phyloP scores from a whole-genome alignment of 35 echinoderm and acorn worm species.

The Chiridota heheva region DNA sequence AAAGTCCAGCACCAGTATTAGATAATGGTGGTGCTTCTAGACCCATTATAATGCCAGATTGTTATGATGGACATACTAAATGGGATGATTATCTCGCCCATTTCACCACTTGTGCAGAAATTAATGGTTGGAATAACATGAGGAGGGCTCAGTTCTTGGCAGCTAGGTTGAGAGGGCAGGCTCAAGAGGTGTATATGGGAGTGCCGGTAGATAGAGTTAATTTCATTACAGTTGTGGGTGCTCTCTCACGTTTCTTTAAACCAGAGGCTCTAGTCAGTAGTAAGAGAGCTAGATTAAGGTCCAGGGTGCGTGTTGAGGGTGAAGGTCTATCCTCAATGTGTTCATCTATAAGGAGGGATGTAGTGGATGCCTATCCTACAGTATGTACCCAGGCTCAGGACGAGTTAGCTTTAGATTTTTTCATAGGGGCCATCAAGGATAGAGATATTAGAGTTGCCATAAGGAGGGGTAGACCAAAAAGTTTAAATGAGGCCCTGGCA shows the following conservation, averaged over 20 bases:
- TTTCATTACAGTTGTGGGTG: conserved; percentile 5
- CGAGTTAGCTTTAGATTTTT: conserved; percentile 34
- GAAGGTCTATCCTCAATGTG: conserved; percentile 20
- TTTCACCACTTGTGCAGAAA: conserved; percentile 2
- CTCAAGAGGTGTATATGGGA: conserved; percentile 22
- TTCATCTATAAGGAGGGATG: conserved; percentile 32
- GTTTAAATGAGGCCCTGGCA: background rate
- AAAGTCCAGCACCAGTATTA: too few species aligned
- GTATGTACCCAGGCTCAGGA: background rate
- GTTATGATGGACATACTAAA: background rate
- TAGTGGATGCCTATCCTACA: background rate
- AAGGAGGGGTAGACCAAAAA: conserved; percentile 1
- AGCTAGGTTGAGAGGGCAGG: background rate
- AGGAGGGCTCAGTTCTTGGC: conserved; percentile 4
- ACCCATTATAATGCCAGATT: conserved; percentile 23
- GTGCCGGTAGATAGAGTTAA: background rate
- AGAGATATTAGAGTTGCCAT: conserved; percentile 12
- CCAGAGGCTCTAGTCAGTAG: background rate
- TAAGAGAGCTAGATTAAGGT: conserved; percentile 4
- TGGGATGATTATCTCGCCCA: conserved; percentile 25
- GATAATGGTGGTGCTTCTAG: too few species aligned
- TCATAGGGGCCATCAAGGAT: background rate
- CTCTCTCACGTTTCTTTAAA: background rate
- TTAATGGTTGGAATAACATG: background rate
- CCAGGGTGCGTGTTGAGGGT: background rate